Conservation (phyloP, 2,888 invertebrate species). For the Lepidonotus clava region DNA sequence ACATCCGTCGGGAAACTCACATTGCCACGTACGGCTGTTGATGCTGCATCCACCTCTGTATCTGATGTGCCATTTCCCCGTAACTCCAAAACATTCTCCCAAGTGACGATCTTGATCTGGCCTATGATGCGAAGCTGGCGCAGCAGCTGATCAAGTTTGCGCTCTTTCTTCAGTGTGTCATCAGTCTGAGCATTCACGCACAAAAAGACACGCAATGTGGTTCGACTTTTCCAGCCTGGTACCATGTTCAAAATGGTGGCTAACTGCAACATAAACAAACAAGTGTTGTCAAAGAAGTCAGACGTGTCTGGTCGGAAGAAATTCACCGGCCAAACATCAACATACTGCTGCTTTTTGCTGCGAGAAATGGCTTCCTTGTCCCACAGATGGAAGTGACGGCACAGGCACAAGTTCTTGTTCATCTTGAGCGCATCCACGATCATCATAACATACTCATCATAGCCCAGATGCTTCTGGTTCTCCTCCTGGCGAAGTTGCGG, state of each 20-base stretch:
- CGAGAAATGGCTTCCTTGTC: slow-evolving; percentile 89
- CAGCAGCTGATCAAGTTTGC: slow-evolving; percentile 84
- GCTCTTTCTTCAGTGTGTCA: slow-evolving; percentile 75
- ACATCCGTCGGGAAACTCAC: slow-evolving; percentile 57
- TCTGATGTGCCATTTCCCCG: not conserved
- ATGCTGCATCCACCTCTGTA: not conserved
- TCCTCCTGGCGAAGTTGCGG: slow-evolving; percentile 65
- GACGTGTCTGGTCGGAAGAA: slow-evolving; percentile 90
- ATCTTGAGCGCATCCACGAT: slow-evolving; percentile 93
- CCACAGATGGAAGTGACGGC: slow-evolving; percentile 92
- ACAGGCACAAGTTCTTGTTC: slow-evolving; percentile 96
- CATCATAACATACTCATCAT: slow-evolving; percentile 89
- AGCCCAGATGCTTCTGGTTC: slow-evolving; percentile 67
- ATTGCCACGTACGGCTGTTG: slow-evolving; percentile 19
- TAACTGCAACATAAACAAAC: slow-evolving; percentile 95
- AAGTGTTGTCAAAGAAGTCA: slow-evolving; percentile 93
- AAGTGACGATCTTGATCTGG: slow-evolving; percentile 84
- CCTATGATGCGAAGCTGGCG: slow-evolving; percentile 93
- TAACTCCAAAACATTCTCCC: slow-evolving; percentile 81
- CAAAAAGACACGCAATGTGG: slow-evolving; percentile 91
- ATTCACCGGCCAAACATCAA: slow-evolving; percentile 99
- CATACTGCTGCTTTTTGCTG: slow-evolving; percentile 84
- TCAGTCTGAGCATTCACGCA: slow-evolving; percentile 82
- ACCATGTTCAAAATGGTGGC: slow-evolving; percentile 96
- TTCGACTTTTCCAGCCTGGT: slow-evolving; percentile 84